Percentiles rank a stretch among this genome's conserved stretches.
These are phyloP conservation scores for Dryoscopus gambensis DNA, from an alignment of 2,113 vertebrate species.

Conservation along the genomic window DNA sequence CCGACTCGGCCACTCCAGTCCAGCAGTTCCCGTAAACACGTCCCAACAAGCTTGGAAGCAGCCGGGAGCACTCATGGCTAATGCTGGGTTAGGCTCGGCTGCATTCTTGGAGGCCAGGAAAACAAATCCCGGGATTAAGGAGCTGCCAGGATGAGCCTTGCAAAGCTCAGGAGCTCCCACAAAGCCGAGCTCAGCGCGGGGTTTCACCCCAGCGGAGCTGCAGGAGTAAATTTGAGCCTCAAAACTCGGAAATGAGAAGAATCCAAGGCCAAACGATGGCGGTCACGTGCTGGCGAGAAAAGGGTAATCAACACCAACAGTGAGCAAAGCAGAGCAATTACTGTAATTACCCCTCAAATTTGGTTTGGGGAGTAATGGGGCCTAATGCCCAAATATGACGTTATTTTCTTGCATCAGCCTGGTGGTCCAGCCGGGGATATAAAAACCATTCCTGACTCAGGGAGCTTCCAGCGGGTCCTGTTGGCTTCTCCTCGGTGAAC, in stretches of 20 bases:
- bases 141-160: background rate
- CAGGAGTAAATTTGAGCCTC: background rate
- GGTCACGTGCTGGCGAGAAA: background rate
- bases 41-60: background rate
- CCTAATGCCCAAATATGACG: conserved; percentile 53
- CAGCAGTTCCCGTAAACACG: background rate
- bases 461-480: conserved; percentile 36
- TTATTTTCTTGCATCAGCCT: conserved; percentile 59
- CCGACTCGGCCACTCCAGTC: background rate
- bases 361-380: conserved; percentile 53
- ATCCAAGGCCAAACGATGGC: background rate
- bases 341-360: conserved; percentile 40
- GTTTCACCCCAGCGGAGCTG: accelerated
- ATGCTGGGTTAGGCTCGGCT: background rate
- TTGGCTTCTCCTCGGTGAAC: conserved; percentile 40
- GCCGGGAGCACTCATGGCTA: background rate
- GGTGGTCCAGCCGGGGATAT: conserved; percentile 56
- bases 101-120: background rate
- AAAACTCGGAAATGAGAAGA: conserved; percentile 5
- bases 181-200: accelerated
- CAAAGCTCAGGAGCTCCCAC: background rate
- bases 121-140: background rate
- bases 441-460: conserved; percentile 48
- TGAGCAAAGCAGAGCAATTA: conserved; percentile 49
- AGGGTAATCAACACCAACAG: conserved; percentile 18